Evolutionary conservation across 2,888 invertebrate species (phyloP), one percentile per base, ranked within the genome.

Genomic region (Rhogogaster chlorosoma): DNA sequence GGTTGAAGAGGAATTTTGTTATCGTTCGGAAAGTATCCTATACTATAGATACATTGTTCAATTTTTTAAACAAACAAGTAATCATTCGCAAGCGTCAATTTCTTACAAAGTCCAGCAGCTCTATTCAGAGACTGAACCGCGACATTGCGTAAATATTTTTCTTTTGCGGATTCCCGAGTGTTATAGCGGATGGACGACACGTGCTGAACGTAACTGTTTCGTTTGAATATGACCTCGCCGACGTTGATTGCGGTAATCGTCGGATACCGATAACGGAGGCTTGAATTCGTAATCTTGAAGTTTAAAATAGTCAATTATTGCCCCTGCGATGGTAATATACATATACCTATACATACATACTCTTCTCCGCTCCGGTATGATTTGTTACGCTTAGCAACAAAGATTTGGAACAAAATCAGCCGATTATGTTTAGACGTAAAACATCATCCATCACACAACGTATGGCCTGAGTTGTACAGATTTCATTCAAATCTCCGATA

Each of bases 1-100:
- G 6, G 42, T 73, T 73, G 71, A 42, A 73, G 22, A 73, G 15
- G 71, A 38, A 73, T 73, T 73, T 42, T 9, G 26, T 49, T 77
- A 29, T 77, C 49, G 45, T 3, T 42, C 9, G 29, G 5, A 49
- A 26, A 12, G 77, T 77, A 0, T 49, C n/a, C 7, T 26, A 45
- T 22, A 15, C 6, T 10, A 75, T 73, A 38, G n/a, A 18, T 70
- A 61, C 26, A 61, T 61, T 26, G 26, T 26, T 26, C 61, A 3
- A 53, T n/a, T n/a, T n/a, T 49, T 49, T 4, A 2, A 53, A n/a
- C 1, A n/a, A n/a, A n/a, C n/a, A n/a, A 53, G n/a, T 53, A 2
- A 7, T n/a, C 7, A 53, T 53, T 18, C 7, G 18, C 53, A n/a
- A 53, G n/a, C 53, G 26, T 22, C 26, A 61, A 61, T 61, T 22